Conservation (phyloP, 2,113 vertebrate genomes). For the Micronycteris hirsuta region DNA sequence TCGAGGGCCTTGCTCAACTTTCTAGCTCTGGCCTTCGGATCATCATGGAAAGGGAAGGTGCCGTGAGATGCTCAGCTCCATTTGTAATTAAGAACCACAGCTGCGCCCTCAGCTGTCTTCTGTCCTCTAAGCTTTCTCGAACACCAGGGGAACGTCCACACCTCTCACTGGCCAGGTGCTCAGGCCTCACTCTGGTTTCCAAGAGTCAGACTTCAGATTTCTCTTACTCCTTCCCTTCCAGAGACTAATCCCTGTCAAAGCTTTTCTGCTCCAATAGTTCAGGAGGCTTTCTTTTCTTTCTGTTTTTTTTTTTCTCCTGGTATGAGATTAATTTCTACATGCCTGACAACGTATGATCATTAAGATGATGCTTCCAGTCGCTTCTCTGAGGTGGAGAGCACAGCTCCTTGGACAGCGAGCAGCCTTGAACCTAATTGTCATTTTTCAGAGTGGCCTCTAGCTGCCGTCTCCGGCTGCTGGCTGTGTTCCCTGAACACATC, state of each 20-base stretch:
- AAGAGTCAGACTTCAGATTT: not conserved
- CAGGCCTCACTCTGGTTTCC: not conserved
- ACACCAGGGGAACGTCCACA: not conserved
- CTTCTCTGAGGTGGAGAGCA: conserved; percentile 45
- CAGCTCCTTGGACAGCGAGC: conserved; percentile 39
- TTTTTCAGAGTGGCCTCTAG: conserved; percentile 54
- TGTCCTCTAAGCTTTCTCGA: not conserved
- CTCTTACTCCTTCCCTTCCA: not conserved
- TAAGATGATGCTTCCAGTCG: not conserved
- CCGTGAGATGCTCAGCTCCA: fast-evolving
- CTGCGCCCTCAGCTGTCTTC: not conserved
- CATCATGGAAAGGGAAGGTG: not conserved
- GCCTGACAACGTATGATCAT: conserved; percentile 34
- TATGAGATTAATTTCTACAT: not conserved
- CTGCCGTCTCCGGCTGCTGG: not conserved
- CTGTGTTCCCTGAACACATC: conserved; percentile 28
- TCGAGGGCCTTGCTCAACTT: not conserved
- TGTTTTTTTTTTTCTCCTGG: not conserved
- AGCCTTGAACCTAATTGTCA: conserved; percentile 48
- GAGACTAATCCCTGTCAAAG: not conserved
- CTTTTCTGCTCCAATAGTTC: not conserved
- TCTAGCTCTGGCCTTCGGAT: not conserved
- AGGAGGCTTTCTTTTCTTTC: not conserved
- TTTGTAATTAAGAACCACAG: not conserved
- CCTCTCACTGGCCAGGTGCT: not conserved